Conservation (phyloP, 37 sponge, comb jelly and placozoan genomes). For the Beroe ovata region DNA sequence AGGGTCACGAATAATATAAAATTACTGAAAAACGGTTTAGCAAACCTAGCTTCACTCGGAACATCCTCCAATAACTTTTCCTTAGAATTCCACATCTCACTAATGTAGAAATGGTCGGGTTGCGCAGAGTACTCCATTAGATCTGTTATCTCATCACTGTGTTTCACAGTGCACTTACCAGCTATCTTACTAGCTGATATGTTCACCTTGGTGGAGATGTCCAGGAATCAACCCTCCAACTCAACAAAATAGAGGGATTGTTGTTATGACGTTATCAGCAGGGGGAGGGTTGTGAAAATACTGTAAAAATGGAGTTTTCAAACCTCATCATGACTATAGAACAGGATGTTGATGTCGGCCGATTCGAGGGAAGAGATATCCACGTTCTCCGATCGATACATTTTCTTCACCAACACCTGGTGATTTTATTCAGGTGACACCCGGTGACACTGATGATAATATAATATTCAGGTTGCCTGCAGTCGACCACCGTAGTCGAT, state of each 20-base stretch:
- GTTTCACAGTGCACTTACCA: constrained; percentile 77
- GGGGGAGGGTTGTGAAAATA: too few relatives aligned
- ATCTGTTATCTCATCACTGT: constrained; percentile 72
- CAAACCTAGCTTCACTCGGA: constrained; percentile 35
- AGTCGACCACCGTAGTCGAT: too few relatives aligned
- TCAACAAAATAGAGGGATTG: too few relatives aligned
- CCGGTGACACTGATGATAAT: too few relatives aligned
- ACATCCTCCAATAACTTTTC: constrained; percentile 29
- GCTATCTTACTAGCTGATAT: constrained; percentile 72
- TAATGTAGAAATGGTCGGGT: constrained; percentile 76
- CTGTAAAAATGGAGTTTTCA: too few relatives aligned
- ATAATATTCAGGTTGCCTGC: too few relatives aligned
- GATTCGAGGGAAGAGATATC: constrained; percentile 68
- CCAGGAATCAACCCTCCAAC: too few relatives aligned
- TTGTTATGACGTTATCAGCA: too few relatives aligned
- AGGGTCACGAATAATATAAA: too few relatives aligned
- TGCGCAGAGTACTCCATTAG: constrained; percentile 70
- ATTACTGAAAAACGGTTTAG: too few relatives aligned
- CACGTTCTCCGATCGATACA: constrained; percentile 78
- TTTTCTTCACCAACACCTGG: constrained; percentile 45
- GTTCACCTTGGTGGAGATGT: too few relatives aligned
- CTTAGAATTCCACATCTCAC: constrained; percentile 69
- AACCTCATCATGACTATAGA: constrained; percentile 77
- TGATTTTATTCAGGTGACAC: too few relatives aligned
- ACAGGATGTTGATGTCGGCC: constrained; percentile 80